Evolutionary conservation across 2,797 vertebrate genomes (phyloP).

Genomic region (Momotus momota): DNA sequence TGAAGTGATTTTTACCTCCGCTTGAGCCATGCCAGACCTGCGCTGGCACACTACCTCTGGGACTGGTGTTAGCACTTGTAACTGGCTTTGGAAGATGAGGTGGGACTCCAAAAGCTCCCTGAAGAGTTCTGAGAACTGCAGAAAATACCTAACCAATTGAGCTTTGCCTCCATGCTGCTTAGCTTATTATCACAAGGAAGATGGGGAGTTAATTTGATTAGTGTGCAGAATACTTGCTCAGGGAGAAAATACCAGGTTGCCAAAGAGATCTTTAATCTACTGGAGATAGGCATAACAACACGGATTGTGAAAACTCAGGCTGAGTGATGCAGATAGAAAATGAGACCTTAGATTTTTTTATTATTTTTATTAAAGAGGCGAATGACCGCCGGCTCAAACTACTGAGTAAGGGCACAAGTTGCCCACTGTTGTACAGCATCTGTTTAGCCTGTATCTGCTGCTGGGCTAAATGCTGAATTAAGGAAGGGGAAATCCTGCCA

Average conservation of each 20-base stretch:
- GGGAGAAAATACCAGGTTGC: slow-evolving; percentile 38
- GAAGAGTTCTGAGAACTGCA: neutral
- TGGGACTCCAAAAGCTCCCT: neutral
- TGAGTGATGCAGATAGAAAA: neutral
- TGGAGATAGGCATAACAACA: slow-evolving; percentile 9
- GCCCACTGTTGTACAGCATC: neutral
- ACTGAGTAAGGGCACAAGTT: neutral
- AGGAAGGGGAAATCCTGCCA: neutral
- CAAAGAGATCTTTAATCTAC: slow-evolving; percentile 47
- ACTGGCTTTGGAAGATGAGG: neutral
- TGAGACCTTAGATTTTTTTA: neutral
- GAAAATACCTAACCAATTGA: neutral
- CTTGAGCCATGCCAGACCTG: neutral
- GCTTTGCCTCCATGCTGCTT: slow-evolving; percentile 7
- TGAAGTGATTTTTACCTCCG: neutral
- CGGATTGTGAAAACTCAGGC: neutral
- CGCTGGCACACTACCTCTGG: neutral
- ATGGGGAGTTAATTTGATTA: slow-evolving; percentile 37
- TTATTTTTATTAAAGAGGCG: neutral
- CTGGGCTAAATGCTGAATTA: neutral
- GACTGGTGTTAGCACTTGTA: neutral
- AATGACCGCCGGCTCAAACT: neutral
- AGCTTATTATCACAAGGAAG: slow-evolving; percentile 22
- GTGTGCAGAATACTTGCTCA: slow-evolving; percentile 2
- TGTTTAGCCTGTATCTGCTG: neutral